phyloP scores from a whole-genome alignment of 2,888 invertebrate species.

The Steinernema carpocapsae region DNA sequence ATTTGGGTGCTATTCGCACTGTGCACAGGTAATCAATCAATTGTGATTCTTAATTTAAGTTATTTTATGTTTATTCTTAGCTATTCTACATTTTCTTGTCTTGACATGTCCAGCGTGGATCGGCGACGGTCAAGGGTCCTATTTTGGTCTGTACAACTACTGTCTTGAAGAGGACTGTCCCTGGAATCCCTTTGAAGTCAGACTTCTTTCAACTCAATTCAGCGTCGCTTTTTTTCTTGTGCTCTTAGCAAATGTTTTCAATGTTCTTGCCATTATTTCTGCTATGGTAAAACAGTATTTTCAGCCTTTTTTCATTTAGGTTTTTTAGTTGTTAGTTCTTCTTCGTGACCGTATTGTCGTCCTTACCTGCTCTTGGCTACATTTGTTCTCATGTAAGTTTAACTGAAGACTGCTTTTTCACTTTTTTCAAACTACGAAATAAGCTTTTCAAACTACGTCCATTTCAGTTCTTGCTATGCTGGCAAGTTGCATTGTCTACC shows the following conservation, averaged over 20 bases:
- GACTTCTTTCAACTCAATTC: constrained; percentile 83
- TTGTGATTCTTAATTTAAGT: not conserved
- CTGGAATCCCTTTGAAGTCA: constrained; percentile 61
- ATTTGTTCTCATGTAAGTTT: constrained; percentile 86
- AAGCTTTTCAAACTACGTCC: not conserved
- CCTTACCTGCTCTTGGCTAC: constrained; percentile 91
- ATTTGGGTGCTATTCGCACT: constrained; percentile 97
- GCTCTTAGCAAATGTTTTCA: constrained; percentile 81
- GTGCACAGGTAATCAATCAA: constrained; percentile 72
- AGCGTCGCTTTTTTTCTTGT: constrained; percentile 86
- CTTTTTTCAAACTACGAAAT: not conserved
- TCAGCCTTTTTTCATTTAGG: constrained; percentile 88
- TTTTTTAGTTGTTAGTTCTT: constrained; percentile 53
- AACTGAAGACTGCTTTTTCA: too few species aligned
- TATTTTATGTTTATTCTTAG: too few species aligned
- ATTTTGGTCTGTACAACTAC: constrained; percentile 88
- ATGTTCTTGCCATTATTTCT: constrained; percentile 83
- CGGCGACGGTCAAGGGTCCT: constrained; percentile 75
- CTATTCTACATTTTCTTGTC: constrained; percentile 71
- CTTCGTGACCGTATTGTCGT: constrained; percentile 75
- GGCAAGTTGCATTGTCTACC: constrained; percentile 70
- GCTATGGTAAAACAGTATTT: constrained; percentile 76
- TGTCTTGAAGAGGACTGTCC: constrained; percentile 72
- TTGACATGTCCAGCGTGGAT: constrained; percentile 83
- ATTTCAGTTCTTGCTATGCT: constrained; percentile 70